These are phyloP conservation scores for Cichladusa arquata DNA, from an alignment of 2,113 vertebrate genomes.

Conservation along the genomic window DNA sequence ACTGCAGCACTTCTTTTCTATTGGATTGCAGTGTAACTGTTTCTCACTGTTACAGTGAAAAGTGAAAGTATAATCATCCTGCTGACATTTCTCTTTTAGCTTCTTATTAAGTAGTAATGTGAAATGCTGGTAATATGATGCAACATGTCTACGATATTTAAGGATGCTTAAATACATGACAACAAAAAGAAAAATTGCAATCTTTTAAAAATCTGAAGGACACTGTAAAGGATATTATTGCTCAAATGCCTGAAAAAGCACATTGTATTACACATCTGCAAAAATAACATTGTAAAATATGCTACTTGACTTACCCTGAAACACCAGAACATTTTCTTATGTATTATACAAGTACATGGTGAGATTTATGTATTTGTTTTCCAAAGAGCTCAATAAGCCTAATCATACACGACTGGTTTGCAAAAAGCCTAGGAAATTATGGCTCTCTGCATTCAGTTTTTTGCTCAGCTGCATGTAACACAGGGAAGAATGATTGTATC, in stretches of 20 bases:
- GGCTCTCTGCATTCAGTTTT: neutral
- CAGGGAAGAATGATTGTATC: neutral
- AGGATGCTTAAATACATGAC: neutral
- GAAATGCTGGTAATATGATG: neutral
- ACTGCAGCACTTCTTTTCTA: neutral
- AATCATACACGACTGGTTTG: neutral
- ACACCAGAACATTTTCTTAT: neutral
- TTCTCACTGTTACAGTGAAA: neutral
- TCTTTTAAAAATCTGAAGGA: neutral
- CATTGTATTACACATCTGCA: neutral
- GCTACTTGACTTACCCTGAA: neutral
- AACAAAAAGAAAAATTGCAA: neutral
- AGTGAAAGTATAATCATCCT: neutral
- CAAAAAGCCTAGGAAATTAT: neutral
- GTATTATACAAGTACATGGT: neutral
- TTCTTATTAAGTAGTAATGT: conserved; percentile 12
- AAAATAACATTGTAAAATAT: neutral
- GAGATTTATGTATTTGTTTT: conserved; percentile 6
- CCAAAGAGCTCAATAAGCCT: neutral
- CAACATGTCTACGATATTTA: neutral
- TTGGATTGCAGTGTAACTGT: neutral
- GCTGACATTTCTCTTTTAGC: neutral
- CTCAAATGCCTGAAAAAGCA: neutral
- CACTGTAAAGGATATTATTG: neutral
- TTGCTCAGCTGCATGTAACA: neutral